These are phyloP conservation scores for Drosophila azteca DNA, from an alignment of 1,140 invertebrate species.

Conservation along the genomic window DNA sequence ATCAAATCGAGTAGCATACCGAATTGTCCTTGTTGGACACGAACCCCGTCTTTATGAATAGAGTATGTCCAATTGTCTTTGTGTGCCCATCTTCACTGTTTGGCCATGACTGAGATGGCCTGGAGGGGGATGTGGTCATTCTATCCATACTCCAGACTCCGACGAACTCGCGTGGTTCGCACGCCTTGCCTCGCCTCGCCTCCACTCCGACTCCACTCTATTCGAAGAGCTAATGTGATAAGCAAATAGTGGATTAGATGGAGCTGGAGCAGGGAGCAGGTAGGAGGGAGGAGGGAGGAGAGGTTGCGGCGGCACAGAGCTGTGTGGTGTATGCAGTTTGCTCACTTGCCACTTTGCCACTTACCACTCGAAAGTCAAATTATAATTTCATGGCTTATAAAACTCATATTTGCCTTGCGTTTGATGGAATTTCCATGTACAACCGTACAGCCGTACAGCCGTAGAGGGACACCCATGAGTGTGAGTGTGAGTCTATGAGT, in stretches of 20 bases:
- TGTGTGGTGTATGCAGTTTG: constrained; percentile 66
- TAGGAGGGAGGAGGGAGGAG: too few species aligned
- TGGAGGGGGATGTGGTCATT: neutral
- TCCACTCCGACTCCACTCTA: neutral
- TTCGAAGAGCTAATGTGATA: constrained; percentile 64
- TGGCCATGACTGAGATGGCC: too few species aligned
- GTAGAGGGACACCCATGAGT: neutral
- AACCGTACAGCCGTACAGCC: too few species aligned
- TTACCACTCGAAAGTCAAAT: constrained; percentile 76
- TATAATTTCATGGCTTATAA: constrained; percentile 83
- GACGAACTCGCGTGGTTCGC: constrained; percentile 56
- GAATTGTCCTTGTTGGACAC: too few species aligned
- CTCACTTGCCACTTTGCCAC: constrained; percentile 48
- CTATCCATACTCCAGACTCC: too few species aligned
- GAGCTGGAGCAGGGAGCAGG: too few species aligned
- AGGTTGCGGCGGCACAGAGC: neutral
- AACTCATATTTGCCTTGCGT: constrained; percentile 78
- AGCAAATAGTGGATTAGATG: constrained; percentile 47
- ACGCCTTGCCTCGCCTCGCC: constrained; percentile 42
- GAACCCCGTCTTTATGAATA: neutral
- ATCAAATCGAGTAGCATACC: too few species aligned
- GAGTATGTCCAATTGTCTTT: neutral
- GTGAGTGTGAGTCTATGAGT: constrained; percentile 4
- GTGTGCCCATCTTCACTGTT: neutral
- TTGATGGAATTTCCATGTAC: constrained; percentile 71